Evolutionary conservation across 2,888 invertebrate species (phyloP), one percentile per base, ranked within the genome.

Genomic region (Pasiphila rectangulata): DNA sequence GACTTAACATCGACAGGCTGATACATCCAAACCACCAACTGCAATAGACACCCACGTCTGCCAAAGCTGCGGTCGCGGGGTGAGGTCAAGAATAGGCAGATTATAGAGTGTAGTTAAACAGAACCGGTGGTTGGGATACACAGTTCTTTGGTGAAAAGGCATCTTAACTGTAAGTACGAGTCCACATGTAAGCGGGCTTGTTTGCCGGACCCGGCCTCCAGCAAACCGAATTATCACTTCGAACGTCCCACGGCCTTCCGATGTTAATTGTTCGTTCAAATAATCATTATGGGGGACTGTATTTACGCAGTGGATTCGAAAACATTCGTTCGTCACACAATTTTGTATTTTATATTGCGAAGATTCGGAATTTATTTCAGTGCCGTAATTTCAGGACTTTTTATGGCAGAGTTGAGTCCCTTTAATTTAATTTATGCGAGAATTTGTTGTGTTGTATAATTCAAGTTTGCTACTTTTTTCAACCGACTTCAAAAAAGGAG

Each of bases 251-350:
- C 79, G 65, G 64, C 64, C 59, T 69, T 67, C 71, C 64, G 61
- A 74, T 75, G 79, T 74, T 83, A 83, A 83, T 81, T 80, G 75
- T 75, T 65, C 72, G 72, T 74, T 77, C 83, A 82, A 83, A 83
- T 80, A 84, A 82, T 83, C 74, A 83, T 83, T 83, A 83, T 74
- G 77, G 72, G 77, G 80, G 79, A 72, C 77, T 58, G 67, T 83
- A 72, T 83, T 81, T 81, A 72, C 78, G 65, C 61, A 65, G 63
- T 61, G 71, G 71, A 76, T 77, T 73, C 72, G 67, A 74, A 77
- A 78, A 79, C 79, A 79, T 73, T 67, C 62, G 60, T 61, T 54
- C 60, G 63, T 60, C 64, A 72, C 61, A 71, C 67, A 69, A 70
- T 72, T 77, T 67, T 64, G 67, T 67, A 67, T 69, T 67, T 77